Evolutionary conservation across 1,140 invertebrate species (phyloP).

Genomic region (Pollicipes pollicipes): DNA sequence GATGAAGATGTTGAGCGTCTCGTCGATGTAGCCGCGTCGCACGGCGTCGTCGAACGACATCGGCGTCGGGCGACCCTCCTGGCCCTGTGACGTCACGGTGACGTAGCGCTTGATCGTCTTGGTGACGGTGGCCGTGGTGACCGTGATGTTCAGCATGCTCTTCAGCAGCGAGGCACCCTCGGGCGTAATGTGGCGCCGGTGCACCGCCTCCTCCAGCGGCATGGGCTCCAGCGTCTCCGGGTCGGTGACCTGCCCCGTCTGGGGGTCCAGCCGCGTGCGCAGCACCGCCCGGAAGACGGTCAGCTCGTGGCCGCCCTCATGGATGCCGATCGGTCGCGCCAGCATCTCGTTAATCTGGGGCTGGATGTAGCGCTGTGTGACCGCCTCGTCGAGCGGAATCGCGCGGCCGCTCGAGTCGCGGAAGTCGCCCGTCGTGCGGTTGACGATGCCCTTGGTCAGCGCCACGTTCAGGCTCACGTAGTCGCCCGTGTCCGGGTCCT

Average conservation of each 20-base stretch:
- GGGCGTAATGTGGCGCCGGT: slow-evolving; percentile 59
- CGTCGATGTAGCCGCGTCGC: slow-evolving; percentile 58
- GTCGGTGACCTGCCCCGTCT: slow-evolving; percentile 67
- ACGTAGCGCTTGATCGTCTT: slow-evolving; percentile 60
- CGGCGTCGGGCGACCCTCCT: slow-evolving; percentile 36
- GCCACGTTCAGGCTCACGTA: slow-evolving; percentile 75
- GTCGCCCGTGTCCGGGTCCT: slow-evolving; percentile 58
- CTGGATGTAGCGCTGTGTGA: slow-evolving; percentile 34
- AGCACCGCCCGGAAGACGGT: slow-evolving; percentile 69
- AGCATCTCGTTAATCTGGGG: slow-evolving; percentile 68
- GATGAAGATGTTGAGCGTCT: slow-evolving; percentile 52
- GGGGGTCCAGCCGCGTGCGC: slow-evolving; percentile 60
- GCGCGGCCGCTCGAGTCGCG: slow-evolving; percentile 52
- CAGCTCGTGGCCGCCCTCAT: slow-evolving; percentile 42
- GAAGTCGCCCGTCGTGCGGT: slow-evolving; percentile 51
- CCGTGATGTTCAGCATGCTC: slow-evolving; percentile 60
- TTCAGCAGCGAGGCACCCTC: slow-evolving; percentile 68
- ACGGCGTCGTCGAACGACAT: slow-evolving; percentile 59
- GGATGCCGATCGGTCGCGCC: slow-evolving; percentile 58
- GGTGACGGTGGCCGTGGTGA: slow-evolving; percentile 65
- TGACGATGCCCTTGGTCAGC: slow-evolving; percentile 54
- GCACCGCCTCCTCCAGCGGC: slow-evolving; percentile 66
- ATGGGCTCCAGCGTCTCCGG: slow-evolving; percentile 51
- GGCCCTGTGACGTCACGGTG: slow-evolving; percentile 44
- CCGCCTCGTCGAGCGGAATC: slow-evolving; percentile 43